Evolutionary conservation across 2,888 invertebrate genomes (phyloP).

Genomic region (Hoplodrina blanda): DNA sequence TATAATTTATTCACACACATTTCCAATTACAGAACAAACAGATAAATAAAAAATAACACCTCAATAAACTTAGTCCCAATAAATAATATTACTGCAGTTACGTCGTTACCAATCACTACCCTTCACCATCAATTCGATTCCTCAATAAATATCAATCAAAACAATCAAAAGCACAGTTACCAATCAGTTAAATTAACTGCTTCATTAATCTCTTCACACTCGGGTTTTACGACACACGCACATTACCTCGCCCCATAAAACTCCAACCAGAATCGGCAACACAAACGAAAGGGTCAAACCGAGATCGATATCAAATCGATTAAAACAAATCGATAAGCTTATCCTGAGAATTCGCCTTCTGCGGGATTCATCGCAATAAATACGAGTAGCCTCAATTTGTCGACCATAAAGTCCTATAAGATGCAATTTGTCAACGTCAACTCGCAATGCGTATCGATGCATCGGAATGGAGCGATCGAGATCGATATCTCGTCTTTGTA

Average conservation of each 20-base stretch:
- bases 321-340: slow-evolving; percentile 70
- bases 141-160: slow-evolving; percentile 47
- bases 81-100: slow-evolving; percentile 6
- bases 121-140: slow-evolving; percentile 25
- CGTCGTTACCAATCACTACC: slow-evolving; percentile 20
- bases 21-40: slow-evolving; percentile 1
- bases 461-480: slow-evolving; percentile 82
- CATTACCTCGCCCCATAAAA: slow-evolving; percentile 56
- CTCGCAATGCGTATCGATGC: slow-evolving; percentile 81
- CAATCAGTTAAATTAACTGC: slow-evolving; percentile 62
- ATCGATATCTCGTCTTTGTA: slow-evolving; percentile 86
- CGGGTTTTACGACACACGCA: slow-evolving; percentile 50
- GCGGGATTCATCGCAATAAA: slow-evolving; percentile 75
- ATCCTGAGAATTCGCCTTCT: slow-evolving; percentile 70
- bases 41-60: not conserved
- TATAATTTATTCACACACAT: slow-evolving; percentile 3
- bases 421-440: slow-evolving; percentile 88
- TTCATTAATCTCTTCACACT: slow-evolving; percentile 62
- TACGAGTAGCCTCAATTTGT: slow-evolving; percentile 86
- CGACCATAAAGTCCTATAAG: slow-evolving; percentile 81
- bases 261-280: slow-evolving; percentile 48
- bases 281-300: slow-evolving; percentile 58
- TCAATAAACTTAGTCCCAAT: not conserved
- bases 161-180: slow-evolving; percentile 36
- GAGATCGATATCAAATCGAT: slow-evolving; percentile 70